A percentile compares a stretch with the other conserved stretches of the same genome.
phyloP scores from a whole-genome alignment of 1,140 invertebrate species.

The Ganaspis sp. region DNA sequence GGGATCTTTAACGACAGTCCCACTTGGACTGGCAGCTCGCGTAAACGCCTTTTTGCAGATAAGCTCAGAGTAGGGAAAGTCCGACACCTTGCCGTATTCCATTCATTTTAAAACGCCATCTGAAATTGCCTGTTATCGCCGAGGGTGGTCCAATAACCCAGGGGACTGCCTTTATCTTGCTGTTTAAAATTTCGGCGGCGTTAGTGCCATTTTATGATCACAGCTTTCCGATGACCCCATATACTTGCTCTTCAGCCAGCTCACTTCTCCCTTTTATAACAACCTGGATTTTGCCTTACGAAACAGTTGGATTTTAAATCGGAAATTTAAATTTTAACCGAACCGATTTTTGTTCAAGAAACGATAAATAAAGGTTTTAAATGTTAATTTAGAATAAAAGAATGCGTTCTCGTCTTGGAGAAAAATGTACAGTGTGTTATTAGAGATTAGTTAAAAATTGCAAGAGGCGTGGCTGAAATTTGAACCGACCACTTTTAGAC shows the following conservation, averaged over 20 bases:
- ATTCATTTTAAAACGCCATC: conserved; percentile 27
- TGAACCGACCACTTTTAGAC: too few species aligned
- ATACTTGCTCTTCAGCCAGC: background rate
- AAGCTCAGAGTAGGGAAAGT: background rate
- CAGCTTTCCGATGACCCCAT: conserved; percentile 4
- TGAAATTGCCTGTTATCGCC: conserved; percentile 30
- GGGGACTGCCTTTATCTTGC: conserved; percentile 14
- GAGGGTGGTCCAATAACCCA: conserved; percentile 21
- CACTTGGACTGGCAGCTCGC: conserved; percentile 29
- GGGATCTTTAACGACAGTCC: conserved; percentile 8
- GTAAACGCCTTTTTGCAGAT: conserved; percentile 12
- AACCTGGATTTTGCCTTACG: background rate
- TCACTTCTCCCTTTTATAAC: background rate
- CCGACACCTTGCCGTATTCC: conserved; percentile 20
- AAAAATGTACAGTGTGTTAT: too few species aligned
- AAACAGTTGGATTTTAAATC: conserved; percentile 1
- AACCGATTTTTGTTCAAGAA: background rate
- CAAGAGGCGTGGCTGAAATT: too few species aligned
- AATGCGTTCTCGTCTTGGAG: too few species aligned
- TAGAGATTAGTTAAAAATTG: too few species aligned
- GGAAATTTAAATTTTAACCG: background rate
- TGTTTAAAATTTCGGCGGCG: conserved; percentile 19
- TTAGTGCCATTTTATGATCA: conserved; percentile 29
- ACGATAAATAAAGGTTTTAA: background rate
- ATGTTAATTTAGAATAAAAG: too few species aligned